Base-by-base conservation (phyloP, 2,888 invertebrate genomes). In the Hydrotaea cyrtoneurina region DNA sequence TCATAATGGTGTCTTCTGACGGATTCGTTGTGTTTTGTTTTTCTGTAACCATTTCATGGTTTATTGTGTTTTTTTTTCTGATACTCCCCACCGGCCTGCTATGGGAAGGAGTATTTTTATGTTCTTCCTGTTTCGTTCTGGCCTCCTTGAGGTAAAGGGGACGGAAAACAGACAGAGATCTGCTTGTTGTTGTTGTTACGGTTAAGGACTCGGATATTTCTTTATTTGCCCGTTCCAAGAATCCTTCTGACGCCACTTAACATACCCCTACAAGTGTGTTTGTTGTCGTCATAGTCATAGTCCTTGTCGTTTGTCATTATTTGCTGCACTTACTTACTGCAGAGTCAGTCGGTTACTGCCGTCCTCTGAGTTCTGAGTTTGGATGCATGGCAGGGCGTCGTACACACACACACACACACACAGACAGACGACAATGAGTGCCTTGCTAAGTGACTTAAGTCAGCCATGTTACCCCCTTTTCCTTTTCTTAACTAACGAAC, bases 381-480 rank as follows among this genome's bases (percentile, higher is more conserved):
- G n/a, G n/a, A 7, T 31, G 31, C 31, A 62, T n/a, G n/a, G 23
- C 64, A 73, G 26, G 59, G 26, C 50, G 73, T 75, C 75, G 78
- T 81, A 64, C 75, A 77, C 15, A 59, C 23, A 64, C 75, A 77
- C 15, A 59, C 23, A 26, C 59, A 59, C 59, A 26, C 59, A 57
- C 23, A 26, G 59, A 26, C 13, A 23, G 11, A 21, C 77, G 83
- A 80, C 80, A 78, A n/a, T n/a, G n/a, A 84, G 80, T 84, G 50
- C 50, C 83, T 84, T 80, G 80, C 80, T 84, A 84, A 84, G 83
- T 75, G 80, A 75, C 53, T 80, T 83, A 80, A 84, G 73, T 83
- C 73, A 31, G 31, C 7, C 31, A 31, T 4, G 3, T 31, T 31
- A 7, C 7, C 31, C 31, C 31, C 31, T 31, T 31, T 31, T 31